Conservation (phyloP, 2,797 vertebrate species). For the Ptychobarbus kaznakovi region DNA sequence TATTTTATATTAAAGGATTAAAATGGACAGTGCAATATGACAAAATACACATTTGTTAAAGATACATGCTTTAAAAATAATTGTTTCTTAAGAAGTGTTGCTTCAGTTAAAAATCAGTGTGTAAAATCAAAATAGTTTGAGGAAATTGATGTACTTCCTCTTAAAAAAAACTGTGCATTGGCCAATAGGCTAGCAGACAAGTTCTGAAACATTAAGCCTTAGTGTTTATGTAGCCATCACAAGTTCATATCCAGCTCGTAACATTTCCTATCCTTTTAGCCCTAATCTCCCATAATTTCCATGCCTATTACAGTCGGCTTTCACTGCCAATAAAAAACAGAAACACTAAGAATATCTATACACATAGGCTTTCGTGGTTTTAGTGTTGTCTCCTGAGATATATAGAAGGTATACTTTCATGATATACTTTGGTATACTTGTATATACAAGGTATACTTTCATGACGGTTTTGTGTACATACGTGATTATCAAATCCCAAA, state of each 20-base stretch:
- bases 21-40: background rate
- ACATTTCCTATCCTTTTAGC: background rate
- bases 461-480: background rate
- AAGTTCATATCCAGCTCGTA: background rate
- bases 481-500: conserved; percentile 37
- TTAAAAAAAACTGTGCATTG: background rate
- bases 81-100: background rate
- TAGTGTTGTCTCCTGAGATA: background rate
- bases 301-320: background rate
- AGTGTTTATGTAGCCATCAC: background rate
- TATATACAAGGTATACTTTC: no score
- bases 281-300: background rate
- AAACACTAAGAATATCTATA: background rate
- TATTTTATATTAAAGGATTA: background rate
- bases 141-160: background rate
- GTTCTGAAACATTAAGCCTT: background rate
- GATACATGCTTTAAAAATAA: background rate
- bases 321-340: background rate
- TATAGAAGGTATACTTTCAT: no score
- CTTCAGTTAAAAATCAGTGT: background rate
- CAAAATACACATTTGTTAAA: background rate
- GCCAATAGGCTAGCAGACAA: background rate
- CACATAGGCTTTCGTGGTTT: background rate
- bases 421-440: no score
- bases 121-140: background rate